Evolutionary conservation across 2,888 invertebrate species (phyloP).

Genomic region (Cephus pygmeus): DNA sequence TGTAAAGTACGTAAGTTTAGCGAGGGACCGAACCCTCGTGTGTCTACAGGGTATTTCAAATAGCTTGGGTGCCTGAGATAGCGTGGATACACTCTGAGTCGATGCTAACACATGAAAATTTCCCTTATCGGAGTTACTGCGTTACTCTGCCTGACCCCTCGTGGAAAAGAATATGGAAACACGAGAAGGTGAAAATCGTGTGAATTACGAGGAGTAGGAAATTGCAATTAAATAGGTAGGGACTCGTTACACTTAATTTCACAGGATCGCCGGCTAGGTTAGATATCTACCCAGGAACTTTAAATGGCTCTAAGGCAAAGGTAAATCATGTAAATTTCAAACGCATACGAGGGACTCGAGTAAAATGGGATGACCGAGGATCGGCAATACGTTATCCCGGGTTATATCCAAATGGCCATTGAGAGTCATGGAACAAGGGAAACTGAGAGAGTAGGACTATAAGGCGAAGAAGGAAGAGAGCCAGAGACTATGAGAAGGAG

Average conservation of each 20-base stretch:
- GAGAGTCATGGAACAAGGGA: not conserved
- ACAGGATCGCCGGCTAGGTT: not conserved
- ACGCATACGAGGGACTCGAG: not conserved
- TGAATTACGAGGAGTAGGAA: not conserved
- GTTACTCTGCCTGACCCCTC: not conserved
- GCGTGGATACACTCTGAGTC: too few relatives aligned
- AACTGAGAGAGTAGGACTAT: not conserved
- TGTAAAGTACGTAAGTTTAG: not conserved
- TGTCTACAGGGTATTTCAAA: too few relatives aligned
- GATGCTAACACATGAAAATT: too few relatives aligned
- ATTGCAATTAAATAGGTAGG: not conserved
- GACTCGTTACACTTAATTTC: not conserved
- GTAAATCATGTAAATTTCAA: not conserved
- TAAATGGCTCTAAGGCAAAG: not conserved
- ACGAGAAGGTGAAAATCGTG: not conserved
- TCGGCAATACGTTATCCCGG: not conserved
- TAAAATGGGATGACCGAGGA: not conserved
- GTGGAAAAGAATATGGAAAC: not conserved
- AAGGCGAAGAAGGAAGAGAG: not conserved
- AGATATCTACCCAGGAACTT: not conserved
- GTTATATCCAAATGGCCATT: not conserved
- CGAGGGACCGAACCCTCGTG: too few relatives aligned
- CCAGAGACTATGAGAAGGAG: not conserved
- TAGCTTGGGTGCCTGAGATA: too few relatives aligned
- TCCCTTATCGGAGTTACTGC: too few relatives aligned